Evolutionary conservation across 2,113 vertebrate species (phyloP), one percentile per base, ranked within the genome.

Genomic region (Scomber colias): DNA sequence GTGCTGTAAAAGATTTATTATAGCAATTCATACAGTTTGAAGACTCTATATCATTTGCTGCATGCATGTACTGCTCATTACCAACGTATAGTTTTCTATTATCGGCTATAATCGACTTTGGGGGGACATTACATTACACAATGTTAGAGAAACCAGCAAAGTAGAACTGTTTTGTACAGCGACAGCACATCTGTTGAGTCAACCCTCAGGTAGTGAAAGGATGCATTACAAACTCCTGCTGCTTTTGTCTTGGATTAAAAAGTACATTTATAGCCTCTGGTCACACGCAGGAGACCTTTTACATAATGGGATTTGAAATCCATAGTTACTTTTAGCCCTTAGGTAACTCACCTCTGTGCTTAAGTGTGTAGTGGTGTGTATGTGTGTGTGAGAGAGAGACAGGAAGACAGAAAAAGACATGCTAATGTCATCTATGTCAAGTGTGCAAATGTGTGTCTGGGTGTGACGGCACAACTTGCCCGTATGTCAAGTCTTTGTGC

Each of bases 221-320:
- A 84, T 75, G 73, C 82, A 64, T 64, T 15, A 6, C 59, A 65
- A 78, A 71, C 76, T 57, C 59, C 65, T 79, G 56, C 88, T 87
- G 84, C 76, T 87, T 92, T 85, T 81, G 73, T 87, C 81, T 83
- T 66, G 69, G 89, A 83, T 90, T 92, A 75, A 88, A 85, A 91
- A 87, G 90, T 76, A 72, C 84, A 88, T 49, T 62, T 71, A 81
- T 86, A 89, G 80, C 91, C 87, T 1, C 19, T 46, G 75, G 86
- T 75, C 74, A 79, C 75, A 87, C 69, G 75, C 78, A 60, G 65
- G 66, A 79, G 53, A 86, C 62, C 71, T 78, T 71, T 93, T 88
- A 85, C 76, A 67, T 93, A 92, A 93, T 84, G 73, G 82, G 89
- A 92, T 93, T 92, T 83, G 49, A 83, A 85, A 89, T 68, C 73